Percentiles rank a stretch among this genome's conserved stretches.
phyloP scores from a whole-genome alignment of 2,888 invertebrate species.

The Candidula unifasciata region DNA sequence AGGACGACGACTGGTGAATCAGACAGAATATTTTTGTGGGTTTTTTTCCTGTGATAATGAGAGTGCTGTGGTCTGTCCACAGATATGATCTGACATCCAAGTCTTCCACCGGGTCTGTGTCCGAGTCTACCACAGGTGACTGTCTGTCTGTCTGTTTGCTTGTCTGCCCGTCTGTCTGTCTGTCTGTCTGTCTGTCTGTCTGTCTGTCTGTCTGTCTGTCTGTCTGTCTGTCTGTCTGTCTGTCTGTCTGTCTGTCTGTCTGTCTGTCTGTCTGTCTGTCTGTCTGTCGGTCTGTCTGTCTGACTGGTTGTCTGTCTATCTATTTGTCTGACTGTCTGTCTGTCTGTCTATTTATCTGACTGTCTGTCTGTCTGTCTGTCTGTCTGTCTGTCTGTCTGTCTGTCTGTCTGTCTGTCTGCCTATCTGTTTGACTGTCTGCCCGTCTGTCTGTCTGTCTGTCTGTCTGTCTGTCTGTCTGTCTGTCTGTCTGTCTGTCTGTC shows the following conservation, averaged over 20 bases:
- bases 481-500: background rate
- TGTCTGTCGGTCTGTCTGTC: background rate
- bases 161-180: background rate
- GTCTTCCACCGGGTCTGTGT: no score
- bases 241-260: background rate
- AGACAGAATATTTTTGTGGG: no score
- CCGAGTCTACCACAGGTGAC: no score
- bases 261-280: background rate
- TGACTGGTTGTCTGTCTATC: background rate
- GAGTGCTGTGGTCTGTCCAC: no score
- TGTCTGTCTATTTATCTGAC: background rate
- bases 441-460: background rate
- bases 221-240: no score
- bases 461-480: background rate
- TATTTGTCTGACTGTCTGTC: background rate
- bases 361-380: background rate
- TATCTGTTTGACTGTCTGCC: background rate
- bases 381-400: background rate
- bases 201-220: background rate
- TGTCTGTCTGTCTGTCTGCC: background rate
- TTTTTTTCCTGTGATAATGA: no score
- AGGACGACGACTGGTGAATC: background rate
- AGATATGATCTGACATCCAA: no score
- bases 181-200: conserved; percentile 1
- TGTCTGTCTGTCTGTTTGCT: background rate